A percentile compares a stretch with the other conserved stretches of the same genome.
Conservation (phyloP, 37 sponge, comb jelly and placozoan genomes). For the Petrosia ficiformis region DNA sequence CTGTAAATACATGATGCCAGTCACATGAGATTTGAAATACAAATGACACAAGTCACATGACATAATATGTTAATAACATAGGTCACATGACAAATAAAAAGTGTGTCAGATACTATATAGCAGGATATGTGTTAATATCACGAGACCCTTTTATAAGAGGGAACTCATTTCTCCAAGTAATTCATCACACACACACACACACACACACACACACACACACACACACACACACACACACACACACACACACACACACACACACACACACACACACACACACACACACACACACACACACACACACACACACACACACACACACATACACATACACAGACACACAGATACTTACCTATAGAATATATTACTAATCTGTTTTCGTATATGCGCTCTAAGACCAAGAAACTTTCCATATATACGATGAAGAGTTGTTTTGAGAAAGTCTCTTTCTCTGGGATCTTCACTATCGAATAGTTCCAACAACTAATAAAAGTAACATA, state of each 20-base stretch:
- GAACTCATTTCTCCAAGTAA: too few species aligned
- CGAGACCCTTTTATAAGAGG: too few species aligned
- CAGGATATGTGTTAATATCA: too few species aligned
- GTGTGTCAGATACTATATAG: background rate
- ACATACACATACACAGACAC: background rate
- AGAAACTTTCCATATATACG: conserved; percentile 98
- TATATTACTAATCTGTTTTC: conserved; percentile 97
- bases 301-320: background rate
- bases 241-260: too few species aligned
- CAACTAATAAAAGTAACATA: conserved; percentile 48
- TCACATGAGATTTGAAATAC: background rate
- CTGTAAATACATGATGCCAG: conserved; percentile 19
- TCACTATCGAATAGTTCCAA: conserved; percentile 96
- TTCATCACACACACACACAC: too few species aligned
- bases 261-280: conserved; percentile 15
- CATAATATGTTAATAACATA: background rate
- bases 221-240: too few species aligned
- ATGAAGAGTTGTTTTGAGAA: conserved; percentile 94
- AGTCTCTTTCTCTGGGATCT: conserved; percentile 96
- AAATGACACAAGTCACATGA: background rate
- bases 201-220: too few species aligned
- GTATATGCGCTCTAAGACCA: conserved; percentile 89
- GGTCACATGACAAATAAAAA: background rate
- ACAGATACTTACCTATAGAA: conserved; percentile 63
- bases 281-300: background rate